Evolutionary conservation across 2,113 vertebrate species (phyloP), one percentile per base, ranked within the genome.

Genomic region (Boleophthalmus pectinirostris): DNA sequence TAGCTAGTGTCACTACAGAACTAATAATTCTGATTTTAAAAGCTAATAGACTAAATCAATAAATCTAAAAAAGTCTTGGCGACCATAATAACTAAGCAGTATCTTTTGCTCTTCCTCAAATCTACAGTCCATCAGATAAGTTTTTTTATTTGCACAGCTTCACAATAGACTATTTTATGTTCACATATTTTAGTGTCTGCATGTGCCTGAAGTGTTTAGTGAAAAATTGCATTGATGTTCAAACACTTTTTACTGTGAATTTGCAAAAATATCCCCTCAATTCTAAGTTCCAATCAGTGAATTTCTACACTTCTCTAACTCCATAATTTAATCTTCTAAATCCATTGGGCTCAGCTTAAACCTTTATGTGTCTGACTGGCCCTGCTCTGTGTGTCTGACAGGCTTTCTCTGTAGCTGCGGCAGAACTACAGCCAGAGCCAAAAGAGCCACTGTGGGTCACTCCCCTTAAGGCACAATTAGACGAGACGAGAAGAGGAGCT

Each of bases 381-480:
- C 75, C 64, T 12, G 51, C 78, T 79, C 46, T 74, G 79, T 79
- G 64, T 45, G 67, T 67, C 51, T 12, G 16, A 68, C 78, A 58
- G 58, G 38, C 24, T 51, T 75, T 68, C 72, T 53, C 68, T 72
- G 78, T 49, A 75, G 51, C 47, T 20, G 5, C 8, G 77, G 67
- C 57, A 74, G n/a, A 72, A 63, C 58, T 33, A 43, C 63, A 33
- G 61, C 68, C 38, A 2, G 0, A 11, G 72, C 72, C 74, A 80
- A 70, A 69, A 80, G 65, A 47, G 64, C 56, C 70, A 70, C 72
- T 80, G 77, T 69, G 35, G 29, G 29, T 72, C 69, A 45, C 73
- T 83, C 66, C 77, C 87, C 89, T 85, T 16, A 82, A 82, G 83
- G 81, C 78, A 79, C 82, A 83, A 88, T 85, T 91, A 87, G 81